These are phyloP conservation scores for Margaritifera margaritifera DNA, from an alignment of 2,888 invertebrate genomes.

Conservation along the genomic window DNA sequence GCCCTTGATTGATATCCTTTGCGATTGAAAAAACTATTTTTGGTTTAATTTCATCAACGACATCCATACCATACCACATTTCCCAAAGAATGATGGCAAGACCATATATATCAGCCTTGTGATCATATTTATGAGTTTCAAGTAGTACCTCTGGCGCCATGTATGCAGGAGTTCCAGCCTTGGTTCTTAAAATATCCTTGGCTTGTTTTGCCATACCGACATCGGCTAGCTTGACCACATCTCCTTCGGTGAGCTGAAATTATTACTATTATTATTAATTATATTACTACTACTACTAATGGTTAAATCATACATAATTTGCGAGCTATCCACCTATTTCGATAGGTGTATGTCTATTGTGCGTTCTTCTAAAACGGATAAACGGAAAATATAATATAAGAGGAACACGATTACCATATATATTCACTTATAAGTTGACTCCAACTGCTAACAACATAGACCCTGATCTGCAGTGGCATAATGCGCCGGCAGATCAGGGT, in stretches of 20 bases:
- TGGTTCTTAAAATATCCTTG: slow-evolving; percentile 42
- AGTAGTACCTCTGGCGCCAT: slow-evolving; percentile 60
- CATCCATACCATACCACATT: slow-evolving; percentile 60
- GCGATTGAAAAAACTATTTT: slow-evolving; percentile 25
- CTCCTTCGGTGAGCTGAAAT: slow-evolving; percentile 12
- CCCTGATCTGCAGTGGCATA: no score
- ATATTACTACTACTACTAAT: no score
- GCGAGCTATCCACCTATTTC: no score
- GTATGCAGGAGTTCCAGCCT: slow-evolving; percentile 57
- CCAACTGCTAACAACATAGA: no score
- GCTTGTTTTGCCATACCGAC: slow-evolving; percentile 63
- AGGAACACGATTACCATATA: no score
- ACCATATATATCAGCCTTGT: slow-evolving; percentile 53
- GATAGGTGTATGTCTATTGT: no score
- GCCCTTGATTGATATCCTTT: slow-evolving; percentile 33
- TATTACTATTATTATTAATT: no score
- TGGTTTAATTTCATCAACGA: slow-evolving; percentile 43
- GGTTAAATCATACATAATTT: no score
- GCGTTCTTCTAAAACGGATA: no score
- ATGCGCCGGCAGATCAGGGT: no score
- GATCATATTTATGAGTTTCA: slow-evolving; percentile 37
- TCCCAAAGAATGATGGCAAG: slow-evolving; percentile 57
- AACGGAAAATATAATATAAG: no score
- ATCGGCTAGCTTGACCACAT: slow-evolving; percentile 52
- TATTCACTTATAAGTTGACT: no score